Conservation (phyloP, 2,888 invertebrate species). For the Platycheirus rosarum region DNA sequence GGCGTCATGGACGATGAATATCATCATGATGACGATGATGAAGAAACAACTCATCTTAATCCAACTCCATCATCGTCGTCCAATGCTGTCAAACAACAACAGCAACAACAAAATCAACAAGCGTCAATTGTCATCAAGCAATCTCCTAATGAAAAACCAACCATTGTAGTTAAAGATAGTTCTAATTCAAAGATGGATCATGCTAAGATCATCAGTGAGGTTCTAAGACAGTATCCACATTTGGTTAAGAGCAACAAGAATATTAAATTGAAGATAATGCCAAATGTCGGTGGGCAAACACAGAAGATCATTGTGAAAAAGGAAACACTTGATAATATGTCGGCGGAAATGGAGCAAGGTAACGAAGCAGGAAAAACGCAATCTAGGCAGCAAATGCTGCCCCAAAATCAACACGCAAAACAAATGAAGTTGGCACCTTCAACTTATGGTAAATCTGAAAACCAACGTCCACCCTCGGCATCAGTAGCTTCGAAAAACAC, state of each 20-base stretch:
- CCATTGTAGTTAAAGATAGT: constrained; percentile 81
- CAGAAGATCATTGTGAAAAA: constrained; percentile 79
- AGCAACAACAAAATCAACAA: constrained; percentile 64
- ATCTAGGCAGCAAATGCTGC: constrained; percentile 45
- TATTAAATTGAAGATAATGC: constrained; percentile 92
- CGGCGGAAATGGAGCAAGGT: constrained; percentile 56
- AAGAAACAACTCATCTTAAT: constrained; percentile 78
- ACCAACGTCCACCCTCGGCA: constrained; percentile 52
- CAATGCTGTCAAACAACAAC: constrained; percentile 77
- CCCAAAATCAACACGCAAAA: constrained; percentile 6
- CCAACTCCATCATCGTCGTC: constrained; percentile 47
- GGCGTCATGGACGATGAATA: constrained; percentile 83
- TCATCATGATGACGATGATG: constrained; percentile 81
- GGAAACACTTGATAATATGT: constrained; percentile 72
- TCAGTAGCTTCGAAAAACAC: constrained; percentile 42
- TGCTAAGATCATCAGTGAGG: constrained; percentile 93
- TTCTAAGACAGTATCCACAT: constrained; percentile 94
- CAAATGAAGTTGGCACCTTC: constrained; percentile 21
- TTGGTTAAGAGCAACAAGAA: constrained; percentile 93
- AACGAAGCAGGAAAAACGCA: constrained; percentile 53
- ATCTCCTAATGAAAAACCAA: constrained; percentile 80
- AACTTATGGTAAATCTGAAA: constrained; percentile 34
- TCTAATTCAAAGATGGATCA: constrained; percentile 85
- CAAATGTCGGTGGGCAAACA: constrained; percentile 81
- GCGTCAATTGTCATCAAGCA: constrained; percentile 80